These are phyloP conservation scores for Pandion haliaetus DNA, from an alignment of 2,113 vertebrate genomes.

Conservation along the genomic window DNA sequence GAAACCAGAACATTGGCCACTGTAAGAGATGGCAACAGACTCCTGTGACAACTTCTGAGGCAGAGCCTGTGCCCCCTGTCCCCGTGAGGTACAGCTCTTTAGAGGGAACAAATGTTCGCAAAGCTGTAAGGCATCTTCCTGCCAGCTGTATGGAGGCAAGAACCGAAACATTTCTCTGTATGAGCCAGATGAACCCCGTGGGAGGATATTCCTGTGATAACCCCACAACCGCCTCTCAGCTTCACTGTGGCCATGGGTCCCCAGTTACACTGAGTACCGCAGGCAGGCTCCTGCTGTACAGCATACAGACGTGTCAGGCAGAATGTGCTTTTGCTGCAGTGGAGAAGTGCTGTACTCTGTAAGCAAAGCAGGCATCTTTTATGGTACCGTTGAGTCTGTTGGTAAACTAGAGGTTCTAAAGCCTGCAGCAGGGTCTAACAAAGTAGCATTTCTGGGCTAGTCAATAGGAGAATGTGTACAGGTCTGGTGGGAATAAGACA, in stretches of 20 bases:
- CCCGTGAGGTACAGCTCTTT: background rate
- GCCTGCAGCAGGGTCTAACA: background rate
- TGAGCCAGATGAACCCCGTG: background rate
- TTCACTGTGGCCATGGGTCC: background rate
- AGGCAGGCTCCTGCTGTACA: background rate
- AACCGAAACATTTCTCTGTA: fast-evolving
- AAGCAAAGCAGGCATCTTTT: background rate
- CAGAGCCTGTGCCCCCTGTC: background rate
- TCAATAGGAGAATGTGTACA: background rate
- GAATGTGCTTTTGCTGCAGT: background rate
- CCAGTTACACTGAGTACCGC: too few species aligned
- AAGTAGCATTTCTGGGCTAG: background rate
- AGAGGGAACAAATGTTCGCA: background rate
- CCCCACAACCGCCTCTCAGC: background rate
- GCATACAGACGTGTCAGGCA: background rate
- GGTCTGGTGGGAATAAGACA: background rate
- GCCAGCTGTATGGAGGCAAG: background rate
- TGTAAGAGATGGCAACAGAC: background rate
- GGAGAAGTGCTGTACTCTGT: background rate
- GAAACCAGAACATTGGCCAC: background rate
- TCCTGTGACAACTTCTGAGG: background rate
- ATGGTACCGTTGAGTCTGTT: background rate
- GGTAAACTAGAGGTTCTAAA: background rate
- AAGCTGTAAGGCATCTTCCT: background rate
- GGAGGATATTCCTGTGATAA: background rate